Conservation (phyloP, 2,888 invertebrate genomes). For the Baronia brevicornis region DNA sequence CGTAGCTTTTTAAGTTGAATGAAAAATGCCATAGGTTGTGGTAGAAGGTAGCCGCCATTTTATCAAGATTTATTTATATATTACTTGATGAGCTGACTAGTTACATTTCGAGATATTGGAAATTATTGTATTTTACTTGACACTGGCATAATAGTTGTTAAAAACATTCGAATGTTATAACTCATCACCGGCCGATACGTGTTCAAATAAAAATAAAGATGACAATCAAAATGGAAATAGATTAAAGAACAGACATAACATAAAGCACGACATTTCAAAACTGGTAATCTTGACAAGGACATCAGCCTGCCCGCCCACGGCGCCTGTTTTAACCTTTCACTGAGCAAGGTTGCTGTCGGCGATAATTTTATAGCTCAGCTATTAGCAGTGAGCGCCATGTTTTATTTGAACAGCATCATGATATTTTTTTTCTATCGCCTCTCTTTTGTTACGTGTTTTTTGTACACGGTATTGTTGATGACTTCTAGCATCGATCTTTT, state of each 20-base stretch:
- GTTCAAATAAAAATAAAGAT: slow-evolving; percentile 3
- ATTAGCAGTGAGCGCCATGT: slow-evolving; percentile 14
- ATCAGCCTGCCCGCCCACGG: slow-evolving; percentile 22
- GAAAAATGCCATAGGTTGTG: too few species aligned
- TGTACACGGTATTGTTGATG: too few species aligned
- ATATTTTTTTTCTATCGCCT: slow-evolving; percentile 4
- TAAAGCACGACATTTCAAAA: slow-evolving; percentile 20
- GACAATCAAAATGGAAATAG: slow-evolving; percentile 6
- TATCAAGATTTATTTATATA: too few species aligned
- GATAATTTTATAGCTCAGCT: slow-evolving; percentile 17
- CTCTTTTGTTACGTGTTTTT: slow-evolving; percentile 7
- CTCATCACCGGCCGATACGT: background rate
- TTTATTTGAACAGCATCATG: slow-evolving; percentile 11
- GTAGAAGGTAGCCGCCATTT: too few species aligned
- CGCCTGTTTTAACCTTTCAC: slow-evolving; percentile 22
- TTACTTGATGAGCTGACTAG: too few species aligned
- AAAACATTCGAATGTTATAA: background rate
- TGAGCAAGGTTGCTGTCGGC: slow-evolving; percentile 18
- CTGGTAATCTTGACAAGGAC: slow-evolving; percentile 22
- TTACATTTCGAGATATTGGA: too few species aligned
- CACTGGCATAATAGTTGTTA: too few species aligned
- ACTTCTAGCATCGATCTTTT: too few species aligned
- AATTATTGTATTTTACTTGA: too few species aligned
- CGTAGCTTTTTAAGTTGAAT: too few species aligned
- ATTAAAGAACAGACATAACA: slow-evolving; percentile 13